phyloP scores from a whole-genome alignment of 2,113 vertebrate species.

The Limnothrissa miodon region DNA sequence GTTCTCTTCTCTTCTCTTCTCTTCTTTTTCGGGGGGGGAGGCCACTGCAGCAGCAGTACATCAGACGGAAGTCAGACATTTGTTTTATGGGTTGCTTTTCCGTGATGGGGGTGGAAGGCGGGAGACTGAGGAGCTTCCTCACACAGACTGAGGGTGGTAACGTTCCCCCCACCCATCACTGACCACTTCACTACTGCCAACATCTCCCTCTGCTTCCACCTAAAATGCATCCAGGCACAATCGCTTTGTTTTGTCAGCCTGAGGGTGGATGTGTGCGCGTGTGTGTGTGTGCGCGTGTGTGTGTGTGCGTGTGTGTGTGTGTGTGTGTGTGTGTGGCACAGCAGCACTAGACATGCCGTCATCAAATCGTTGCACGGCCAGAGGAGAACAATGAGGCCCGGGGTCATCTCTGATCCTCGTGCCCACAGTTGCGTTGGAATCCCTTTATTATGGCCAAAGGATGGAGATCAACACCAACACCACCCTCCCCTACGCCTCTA shows the following conservation, averaged over 20 bases:
- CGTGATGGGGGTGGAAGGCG: constrained; percentile 28
- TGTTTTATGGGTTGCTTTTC: constrained; percentile 5
- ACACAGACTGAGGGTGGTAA: not conserved
- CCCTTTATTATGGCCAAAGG: constrained; percentile 49
- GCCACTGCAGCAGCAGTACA: constrained; percentile 29
- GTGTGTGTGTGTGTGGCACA: not conserved
- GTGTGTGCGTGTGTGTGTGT: not conserved
- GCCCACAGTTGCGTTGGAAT: constrained; percentile 63
- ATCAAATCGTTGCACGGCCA: constrained; percentile 56
- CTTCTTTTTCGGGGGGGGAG: constrained; percentile 3
- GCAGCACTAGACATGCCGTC: constrained; percentile 62
- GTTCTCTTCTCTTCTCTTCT: not conserved
- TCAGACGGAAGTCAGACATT: constrained; percentile 30
- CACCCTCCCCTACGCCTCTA: not conserved
- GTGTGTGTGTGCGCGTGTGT: not conserved
- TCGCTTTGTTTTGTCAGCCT: constrained; percentile 38
- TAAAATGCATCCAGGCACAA: constrained; percentile 33
- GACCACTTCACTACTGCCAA: not conserved
- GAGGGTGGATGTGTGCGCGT: constrained; percentile 6
- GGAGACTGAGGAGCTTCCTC: not conserved
- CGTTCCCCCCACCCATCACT: not conserved
- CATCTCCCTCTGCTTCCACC: not conserved
- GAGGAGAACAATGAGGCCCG: constrained; percentile 59
- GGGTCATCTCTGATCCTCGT: constrained; percentile 54
- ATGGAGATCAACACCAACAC: constrained; percentile 28